Percentiles rank a stretch among this genome's conserved stretches.
Conservation (phyloP, 2,113 vertebrate genomes). For the Ceuthmochares aereus region DNA sequence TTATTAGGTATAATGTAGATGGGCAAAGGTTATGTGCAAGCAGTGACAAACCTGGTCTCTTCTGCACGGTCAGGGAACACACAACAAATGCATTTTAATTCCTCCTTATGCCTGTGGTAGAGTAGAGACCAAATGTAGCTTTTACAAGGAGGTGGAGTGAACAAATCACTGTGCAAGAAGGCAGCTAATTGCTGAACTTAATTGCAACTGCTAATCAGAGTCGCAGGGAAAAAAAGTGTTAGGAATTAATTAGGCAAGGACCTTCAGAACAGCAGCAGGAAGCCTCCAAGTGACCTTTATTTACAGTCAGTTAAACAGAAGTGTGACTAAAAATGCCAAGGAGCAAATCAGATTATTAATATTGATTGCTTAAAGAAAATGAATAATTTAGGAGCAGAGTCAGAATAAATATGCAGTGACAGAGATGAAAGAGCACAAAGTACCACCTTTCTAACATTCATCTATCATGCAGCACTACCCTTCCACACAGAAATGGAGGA, state of each 20-base stretch:
- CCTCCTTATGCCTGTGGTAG: conserved; percentile 30
- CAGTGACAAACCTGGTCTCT: conserved; percentile 45
- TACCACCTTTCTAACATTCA: conserved; percentile 73
- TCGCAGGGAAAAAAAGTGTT: conserved; percentile 77
- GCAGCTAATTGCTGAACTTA: conserved; percentile 85
- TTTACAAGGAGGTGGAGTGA: conserved; percentile 49
- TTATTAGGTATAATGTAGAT: not conserved
- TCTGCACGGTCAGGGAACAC: conserved; percentile 17
- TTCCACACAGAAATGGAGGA: conserved; percentile 73
- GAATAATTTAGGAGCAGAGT: conserved; percentile 87
- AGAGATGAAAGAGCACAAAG: conserved; percentile 78
- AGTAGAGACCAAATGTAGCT: conserved; percentile 39
- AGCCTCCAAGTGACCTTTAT: conserved; percentile 88
- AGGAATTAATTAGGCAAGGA: conserved; percentile 88
- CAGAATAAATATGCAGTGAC: conserved; percentile 83
- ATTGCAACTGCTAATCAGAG: conserved; percentile 87
- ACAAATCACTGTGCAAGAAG: conserved; percentile 77
- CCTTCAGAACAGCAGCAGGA: conserved; percentile 86
- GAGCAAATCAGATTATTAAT: conserved; percentile 89
- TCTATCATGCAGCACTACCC: conserved; percentile 68
- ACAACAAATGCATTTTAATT: conserved; percentile 54
- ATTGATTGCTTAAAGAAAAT: conserved; percentile 90
- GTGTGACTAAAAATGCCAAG: conserved; percentile 88
- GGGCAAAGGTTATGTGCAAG: not conserved
- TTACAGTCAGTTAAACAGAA: conserved; percentile 90